Evolutionary conservation across 2,888 invertebrate genomes (phyloP).

Genomic region (Nemotelus pantherinus): DNA sequence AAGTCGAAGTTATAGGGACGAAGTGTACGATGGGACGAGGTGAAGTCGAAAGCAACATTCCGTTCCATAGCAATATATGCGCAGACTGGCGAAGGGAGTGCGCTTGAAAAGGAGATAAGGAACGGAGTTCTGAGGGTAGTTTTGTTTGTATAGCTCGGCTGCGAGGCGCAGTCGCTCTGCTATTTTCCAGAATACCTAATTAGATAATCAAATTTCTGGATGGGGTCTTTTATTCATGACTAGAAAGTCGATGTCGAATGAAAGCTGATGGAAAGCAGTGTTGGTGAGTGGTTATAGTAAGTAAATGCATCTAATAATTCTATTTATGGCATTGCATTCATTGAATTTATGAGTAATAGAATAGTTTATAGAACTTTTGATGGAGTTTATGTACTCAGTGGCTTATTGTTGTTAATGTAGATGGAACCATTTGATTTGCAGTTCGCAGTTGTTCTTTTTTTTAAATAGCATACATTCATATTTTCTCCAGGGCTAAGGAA

Average conservation of each 20-base stretch:
- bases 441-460: too few species aligned
- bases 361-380: too few species aligned
- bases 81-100: background rate
- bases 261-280: too few species aligned
- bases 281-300: too few species aligned
- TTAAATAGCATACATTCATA: too few species aligned
- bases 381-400: too few species aligned
- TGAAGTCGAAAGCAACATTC: background rate
- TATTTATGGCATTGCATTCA: too few species aligned
- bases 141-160: slow-evolving; percentile 8
- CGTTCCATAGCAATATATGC: background rate
- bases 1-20: slow-evolving; percentile 23
- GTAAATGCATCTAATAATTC: too few species aligned
- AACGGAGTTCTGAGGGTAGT: background rate
- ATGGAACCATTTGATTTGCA: too few species aligned
- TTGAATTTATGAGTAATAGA: too few species aligned
- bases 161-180: slow-evolving; percentile 33
- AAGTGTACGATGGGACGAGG: background rate
- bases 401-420: too few species aligned
- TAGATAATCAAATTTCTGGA: slow-evolving; percentile 38
- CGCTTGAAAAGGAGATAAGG: background rate
- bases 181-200: slow-evolving; percentile 39
- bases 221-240: background rate
- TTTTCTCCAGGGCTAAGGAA: too few species aligned
- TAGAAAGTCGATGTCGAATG: background rate